phyloP scores from a whole-genome alignment of 2,113 vertebrate genomes.

The Limanda limanda region DNA sequence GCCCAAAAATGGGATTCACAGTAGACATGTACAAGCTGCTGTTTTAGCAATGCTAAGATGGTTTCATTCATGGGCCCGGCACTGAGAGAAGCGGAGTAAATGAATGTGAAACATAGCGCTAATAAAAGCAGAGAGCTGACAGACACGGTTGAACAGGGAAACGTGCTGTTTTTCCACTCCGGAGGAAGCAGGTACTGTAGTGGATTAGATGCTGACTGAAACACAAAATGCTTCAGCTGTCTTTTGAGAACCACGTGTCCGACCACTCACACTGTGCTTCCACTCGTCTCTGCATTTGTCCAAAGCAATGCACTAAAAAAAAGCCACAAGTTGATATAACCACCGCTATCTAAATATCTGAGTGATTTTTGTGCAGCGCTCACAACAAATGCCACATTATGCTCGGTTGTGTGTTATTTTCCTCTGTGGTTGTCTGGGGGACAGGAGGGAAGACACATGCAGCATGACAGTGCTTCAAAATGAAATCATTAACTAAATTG shows the following conservation, averaged over 20 bases:
- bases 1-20: constrained; percentile 78
- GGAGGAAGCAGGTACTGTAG: constrained; percentile 66
- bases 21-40: constrained; percentile 76
- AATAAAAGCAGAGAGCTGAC: constrained; percentile 82
- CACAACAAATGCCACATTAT: constrained; percentile 50
- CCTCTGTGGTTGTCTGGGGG: constrained; percentile 36
- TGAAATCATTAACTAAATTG: constrained; percentile 85
- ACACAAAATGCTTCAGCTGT: constrained; percentile 75
- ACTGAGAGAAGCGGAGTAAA: constrained; percentile 72
- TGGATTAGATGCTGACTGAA: constrained; percentile 78
- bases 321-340: constrained; percentile 23
- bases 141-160: constrained; percentile 78
- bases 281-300: constrained; percentile 39
- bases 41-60: constrained; percentile 79
- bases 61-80: constrained; percentile 69
- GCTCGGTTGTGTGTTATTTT: constrained; percentile 50
- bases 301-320: constrained; percentile 23
- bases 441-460: constrained; percentile 69
- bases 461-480: constrained; percentile 79
- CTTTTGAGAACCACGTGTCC: constrained; percentile 61
- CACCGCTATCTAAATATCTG: constrained; percentile 42
- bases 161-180: constrained; percentile 66
- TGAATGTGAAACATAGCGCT: constrained; percentile 78
- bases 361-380: constrained; percentile 33
- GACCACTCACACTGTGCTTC: constrained; percentile 54